Percentiles rank a stretch among this genome's conserved stretches.
Conservation (phyloP, 1,140 invertebrate genomes). For the Apocrypta bakeri region DNA sequence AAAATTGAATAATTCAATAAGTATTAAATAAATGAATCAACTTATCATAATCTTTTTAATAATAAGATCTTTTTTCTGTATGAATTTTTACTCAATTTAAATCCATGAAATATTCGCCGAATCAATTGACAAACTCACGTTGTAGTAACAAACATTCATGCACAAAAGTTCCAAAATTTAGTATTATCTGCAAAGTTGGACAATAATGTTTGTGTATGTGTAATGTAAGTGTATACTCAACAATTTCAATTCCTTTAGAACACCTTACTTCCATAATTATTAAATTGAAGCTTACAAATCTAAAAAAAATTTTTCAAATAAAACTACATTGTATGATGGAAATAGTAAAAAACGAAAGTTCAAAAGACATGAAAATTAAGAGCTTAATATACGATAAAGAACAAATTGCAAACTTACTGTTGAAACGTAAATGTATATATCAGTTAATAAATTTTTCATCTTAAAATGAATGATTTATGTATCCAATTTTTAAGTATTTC, state of each 20-base stretch:
- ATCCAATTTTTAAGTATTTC: constrained; percentile 36
- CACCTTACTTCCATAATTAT: constrained; percentile 30
- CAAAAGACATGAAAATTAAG: constrained; percentile 44
- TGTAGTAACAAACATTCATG: constrained; percentile 45
- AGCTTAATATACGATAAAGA: constrained; percentile 35
- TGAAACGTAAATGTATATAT: constrained; percentile 24
- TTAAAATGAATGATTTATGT: constrained; percentile 32
- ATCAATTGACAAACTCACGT: constrained; percentile 42
- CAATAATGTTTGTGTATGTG: constrained; percentile 48
- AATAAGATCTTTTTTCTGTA: not conserved
- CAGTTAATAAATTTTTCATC: constrained; percentile 28
- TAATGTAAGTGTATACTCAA: constrained; percentile 44
- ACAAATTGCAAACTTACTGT: constrained; percentile 50
- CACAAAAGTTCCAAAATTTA: constrained; percentile 43
- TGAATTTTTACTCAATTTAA: constrained; percentile 21
- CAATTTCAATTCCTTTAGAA: constrained; percentile 42
- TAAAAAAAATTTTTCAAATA: constrained; percentile 41
- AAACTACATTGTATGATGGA: constrained; percentile 31
- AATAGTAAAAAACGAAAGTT: constrained; percentile 48
- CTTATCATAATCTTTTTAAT: constrained; percentile 8
- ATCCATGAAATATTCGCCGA: constrained; percentile 32
- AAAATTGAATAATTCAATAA: constrained; percentile 21
- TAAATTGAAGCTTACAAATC: constrained; percentile 44
- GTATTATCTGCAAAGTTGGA: constrained; percentile 45
- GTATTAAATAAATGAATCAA: constrained; percentile 16